phyloP scores from a whole-genome alignment of 2,113 vertebrate species.

The Acanthochromis polyacanthus region DNA sequence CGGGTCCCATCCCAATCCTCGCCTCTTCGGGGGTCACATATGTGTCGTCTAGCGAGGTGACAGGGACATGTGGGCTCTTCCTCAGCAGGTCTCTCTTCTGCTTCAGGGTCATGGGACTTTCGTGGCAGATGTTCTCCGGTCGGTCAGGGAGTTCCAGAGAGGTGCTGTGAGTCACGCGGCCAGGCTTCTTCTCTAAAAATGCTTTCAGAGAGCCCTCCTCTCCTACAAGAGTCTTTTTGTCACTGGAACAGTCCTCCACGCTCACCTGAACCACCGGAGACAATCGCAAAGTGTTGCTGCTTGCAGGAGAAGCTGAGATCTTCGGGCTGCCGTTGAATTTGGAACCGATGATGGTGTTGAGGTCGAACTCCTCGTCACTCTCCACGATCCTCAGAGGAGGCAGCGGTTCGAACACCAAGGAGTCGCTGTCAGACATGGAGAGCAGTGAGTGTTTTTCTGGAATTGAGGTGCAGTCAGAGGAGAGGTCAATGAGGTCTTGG shows the following conservation, averaged over 20 bases:
- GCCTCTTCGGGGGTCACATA: slow-evolving; percentile 75
- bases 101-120: slow-evolving; percentile 92
- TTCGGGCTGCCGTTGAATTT: slow-evolving; percentile 72
- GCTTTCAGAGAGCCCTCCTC: slow-evolving; percentile 50
- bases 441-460: slow-evolving; percentile 95
- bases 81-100: slow-evolving; percentile 94
- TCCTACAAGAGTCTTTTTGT: slow-evolving; percentile 69
- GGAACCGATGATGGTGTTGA: slow-evolving; percentile 69
- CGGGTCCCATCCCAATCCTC: slow-evolving; percentile 56
- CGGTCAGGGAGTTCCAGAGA: slow-evolving; percentile 80
- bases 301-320: slow-evolving; percentile 81
- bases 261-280: slow-evolving; percentile 93
- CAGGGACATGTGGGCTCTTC: slow-evolving; percentile 91
- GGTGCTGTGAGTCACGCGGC: slow-evolving; percentile 61
- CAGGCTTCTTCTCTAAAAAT: slow-evolving; percentile 56
- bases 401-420: slow-evolving; percentile 94
- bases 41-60: slow-evolving; percentile 90
- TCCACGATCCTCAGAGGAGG: slow-evolving; percentile 97
- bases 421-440: slow-evolving; percentile 97
- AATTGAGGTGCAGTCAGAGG: slow-evolving; percentile 94
- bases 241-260: slow-evolving; percentile 91
- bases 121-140: slow-evolving; percentile 77
- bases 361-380: slow-evolving; percentile 93
- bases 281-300: slow-evolving; percentile 85
- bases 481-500: slow-evolving; percentile 95